Evolutionary conservation across 2,797 vertebrate genomes (phyloP).

Genomic region (Sebastes iracundus): DNA sequence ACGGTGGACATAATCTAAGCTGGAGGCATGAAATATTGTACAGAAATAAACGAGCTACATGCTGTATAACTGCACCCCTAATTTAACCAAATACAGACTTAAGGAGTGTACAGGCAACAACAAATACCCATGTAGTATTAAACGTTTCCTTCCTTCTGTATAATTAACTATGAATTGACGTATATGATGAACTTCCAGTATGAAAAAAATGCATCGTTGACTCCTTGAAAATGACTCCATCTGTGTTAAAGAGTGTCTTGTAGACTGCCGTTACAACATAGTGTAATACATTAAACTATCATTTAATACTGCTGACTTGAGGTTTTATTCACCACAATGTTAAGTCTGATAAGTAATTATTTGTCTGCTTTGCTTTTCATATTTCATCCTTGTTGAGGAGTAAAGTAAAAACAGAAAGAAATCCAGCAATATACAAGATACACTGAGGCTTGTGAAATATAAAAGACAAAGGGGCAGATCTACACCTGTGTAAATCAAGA

Average conservation of each 20-base stretch:
- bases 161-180: not conserved
- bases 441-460: not conserved
- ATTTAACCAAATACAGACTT: not conserved
- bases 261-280: not conserved
- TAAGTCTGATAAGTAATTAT: not conserved
- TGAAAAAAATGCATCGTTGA: not conserved
- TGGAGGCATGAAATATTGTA: not conserved
- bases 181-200: not conserved
- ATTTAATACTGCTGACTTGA: not conserved
- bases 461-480: not conserved
- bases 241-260: not conserved
- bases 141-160: not conserved
- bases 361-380: not conserved
- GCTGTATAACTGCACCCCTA: not conserved
- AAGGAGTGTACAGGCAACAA: not conserved
- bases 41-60: not conserved
- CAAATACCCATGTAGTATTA: conserved; percentile 1
- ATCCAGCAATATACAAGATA: conserved; percentile 4
- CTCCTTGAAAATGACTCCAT: not conserved
- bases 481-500: not conserved
- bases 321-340: not conserved
- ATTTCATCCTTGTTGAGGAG: not conserved
- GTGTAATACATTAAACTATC: conserved; percentile 1
- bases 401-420: not conserved
- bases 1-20: not conserved